Conservation (phyloP, 2,113 vertebrate species). For the Camelus dromedarius region DNA sequence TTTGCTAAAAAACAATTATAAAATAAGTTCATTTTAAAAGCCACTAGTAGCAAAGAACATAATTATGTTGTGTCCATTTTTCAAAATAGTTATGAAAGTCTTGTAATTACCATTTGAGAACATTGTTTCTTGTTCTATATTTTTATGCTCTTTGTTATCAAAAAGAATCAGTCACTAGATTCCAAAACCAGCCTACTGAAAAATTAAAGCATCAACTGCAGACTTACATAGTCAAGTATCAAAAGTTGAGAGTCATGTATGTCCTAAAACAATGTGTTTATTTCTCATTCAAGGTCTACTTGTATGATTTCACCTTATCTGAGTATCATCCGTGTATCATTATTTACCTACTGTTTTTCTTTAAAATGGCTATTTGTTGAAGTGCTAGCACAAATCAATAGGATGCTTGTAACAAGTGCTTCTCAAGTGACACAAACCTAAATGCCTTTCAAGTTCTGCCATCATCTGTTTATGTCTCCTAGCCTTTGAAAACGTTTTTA, state of each 20-base stretch:
- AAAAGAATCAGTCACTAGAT: constrained; percentile 6
- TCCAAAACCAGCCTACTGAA: constrained; percentile 36
- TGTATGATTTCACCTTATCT: neutral
- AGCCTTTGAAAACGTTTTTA: constrained; percentile 14
- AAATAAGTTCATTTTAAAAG: constrained; percentile 20
- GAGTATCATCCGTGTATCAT: neutral
- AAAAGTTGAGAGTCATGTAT: constrained; percentile 1
- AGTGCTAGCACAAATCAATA: neutral
- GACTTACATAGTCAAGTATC: constrained; percentile 1
- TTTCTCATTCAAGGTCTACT: constrained; percentile 39
- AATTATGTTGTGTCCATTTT: neutral
- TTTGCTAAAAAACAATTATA: constrained; percentile 11
- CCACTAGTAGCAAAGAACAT: neutral
- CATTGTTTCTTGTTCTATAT: neutral
- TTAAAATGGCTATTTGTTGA: constrained; percentile 53
- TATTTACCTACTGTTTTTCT: constrained; percentile 38
- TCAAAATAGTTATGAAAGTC: constrained; percentile 12
- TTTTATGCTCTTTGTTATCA: neutral
- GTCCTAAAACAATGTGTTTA: constrained; percentile 28
- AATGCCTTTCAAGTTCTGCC: neutral
- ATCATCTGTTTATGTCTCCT: constrained; percentile 48
- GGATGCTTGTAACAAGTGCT: constrained; percentile 15
- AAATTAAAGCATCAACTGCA: constrained; percentile 37
- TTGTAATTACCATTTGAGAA: constrained; percentile 27
- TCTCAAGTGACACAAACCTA: constrained; percentile 17